phyloP scores from a whole-genome alignment of 1,140 invertebrate species.

The Trichonephila clavipes region DNA sequence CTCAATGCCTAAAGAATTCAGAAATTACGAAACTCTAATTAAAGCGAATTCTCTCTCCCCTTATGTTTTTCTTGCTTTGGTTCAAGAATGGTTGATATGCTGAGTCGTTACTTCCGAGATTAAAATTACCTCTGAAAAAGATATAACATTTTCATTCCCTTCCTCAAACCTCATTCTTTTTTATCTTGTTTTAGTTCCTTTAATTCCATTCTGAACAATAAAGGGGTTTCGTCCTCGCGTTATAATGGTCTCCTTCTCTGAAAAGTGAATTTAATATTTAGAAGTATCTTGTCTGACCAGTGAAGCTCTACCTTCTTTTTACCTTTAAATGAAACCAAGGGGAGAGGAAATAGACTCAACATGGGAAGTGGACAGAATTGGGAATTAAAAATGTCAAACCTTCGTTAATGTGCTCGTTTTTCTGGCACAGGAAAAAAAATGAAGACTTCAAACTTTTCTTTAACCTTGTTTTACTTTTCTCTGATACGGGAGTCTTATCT shows the following conservation, averaged over 20 bases:
- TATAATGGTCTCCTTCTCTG: constrained; percentile 3
- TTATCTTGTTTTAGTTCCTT: constrained; percentile 64
- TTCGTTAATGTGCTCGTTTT: background rate
- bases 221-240: constrained; percentile 35
- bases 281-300: constrained; percentile 35
- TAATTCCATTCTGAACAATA: constrained; percentile 64
- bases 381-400: constrained; percentile 25
- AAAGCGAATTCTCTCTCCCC: constrained; percentile 44
- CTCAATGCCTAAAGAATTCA: constrained; percentile 32
- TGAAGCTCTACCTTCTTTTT: background rate
- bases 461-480: background rate
- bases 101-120: constrained; percentile 45
- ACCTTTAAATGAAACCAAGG: background rate
- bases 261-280: constrained; percentile 59
- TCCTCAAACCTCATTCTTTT: constrained; percentile 58
- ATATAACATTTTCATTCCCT: constrained; percentile 62
- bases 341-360: background rate
- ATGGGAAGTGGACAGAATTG: constrained; percentile 17
- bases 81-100: constrained; percentile 8
- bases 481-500: background rate
- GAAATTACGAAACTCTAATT: constrained; percentile 68
- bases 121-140: constrained; percentile 62
- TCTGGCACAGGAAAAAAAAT: background rate
- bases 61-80: background rate
- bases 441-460: constrained; percentile 14